Conservation (phyloP, 2,113 vertebrate species). For the Phasianus colchicus region DNA sequence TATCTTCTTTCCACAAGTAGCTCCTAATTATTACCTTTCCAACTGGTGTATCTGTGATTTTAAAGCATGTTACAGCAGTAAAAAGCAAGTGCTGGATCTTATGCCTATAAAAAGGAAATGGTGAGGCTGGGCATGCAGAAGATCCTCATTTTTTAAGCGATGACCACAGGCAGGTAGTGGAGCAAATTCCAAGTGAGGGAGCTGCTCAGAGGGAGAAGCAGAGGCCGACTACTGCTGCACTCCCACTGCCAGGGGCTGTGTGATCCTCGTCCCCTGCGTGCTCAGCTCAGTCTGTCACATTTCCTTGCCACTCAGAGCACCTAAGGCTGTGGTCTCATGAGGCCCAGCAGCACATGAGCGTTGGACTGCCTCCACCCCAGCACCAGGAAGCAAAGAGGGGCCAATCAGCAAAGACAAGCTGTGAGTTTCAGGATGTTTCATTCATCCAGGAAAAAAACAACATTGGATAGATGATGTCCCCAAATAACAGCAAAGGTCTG, state of each 20-base stretch:
- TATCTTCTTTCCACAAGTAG: constrained; percentile 65
- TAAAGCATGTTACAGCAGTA: constrained; percentile 12
- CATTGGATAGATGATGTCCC: not conserved
- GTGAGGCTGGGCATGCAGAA: not conserved
- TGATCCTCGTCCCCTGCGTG: too few species aligned
- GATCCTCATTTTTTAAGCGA: not conserved
- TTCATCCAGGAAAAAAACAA: not conserved
- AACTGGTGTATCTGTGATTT: constrained; percentile 31
- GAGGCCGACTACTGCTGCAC: not conserved
- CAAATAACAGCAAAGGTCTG: not conserved
- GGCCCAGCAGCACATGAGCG: not conserved
- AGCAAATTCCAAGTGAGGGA: not conserved
- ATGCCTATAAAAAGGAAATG: not conserved
- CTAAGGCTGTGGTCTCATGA: not conserved
- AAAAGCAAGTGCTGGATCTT: not conserved
- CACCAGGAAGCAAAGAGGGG: not conserved
- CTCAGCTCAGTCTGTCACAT: constrained; percentile 13
- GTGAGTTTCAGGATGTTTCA: not conserved
- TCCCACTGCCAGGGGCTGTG: too few species aligned
- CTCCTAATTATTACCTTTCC: constrained; percentile 57
- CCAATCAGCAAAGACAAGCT: not conserved
- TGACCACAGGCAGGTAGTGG: not conserved
- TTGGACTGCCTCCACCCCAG: not conserved
- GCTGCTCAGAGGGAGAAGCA: not conserved
- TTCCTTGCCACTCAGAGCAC: not conserved